Evolutionary conservation across 2,888 invertebrate genomes (phyloP).

Genomic region (Coecobrya sp.): DNA sequence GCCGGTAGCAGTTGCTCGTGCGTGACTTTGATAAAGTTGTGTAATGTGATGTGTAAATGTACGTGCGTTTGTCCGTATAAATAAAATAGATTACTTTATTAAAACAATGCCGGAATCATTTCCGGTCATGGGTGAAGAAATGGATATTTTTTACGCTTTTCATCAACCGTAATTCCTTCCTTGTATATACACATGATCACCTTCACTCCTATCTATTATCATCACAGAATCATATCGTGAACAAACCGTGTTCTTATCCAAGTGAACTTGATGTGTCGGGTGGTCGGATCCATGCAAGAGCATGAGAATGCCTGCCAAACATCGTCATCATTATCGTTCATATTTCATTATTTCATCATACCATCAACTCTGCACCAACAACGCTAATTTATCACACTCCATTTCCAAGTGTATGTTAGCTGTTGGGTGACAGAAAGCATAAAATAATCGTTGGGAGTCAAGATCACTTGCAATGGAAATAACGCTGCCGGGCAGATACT

Average conservation of each 20-base stretch:
- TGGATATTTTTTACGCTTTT: not conserved
- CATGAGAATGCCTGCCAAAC: no score
- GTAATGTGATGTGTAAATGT: constrained; percentile 6
- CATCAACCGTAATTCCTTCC: constrained; percentile 64
- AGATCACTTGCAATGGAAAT: not conserved
- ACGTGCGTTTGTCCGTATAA: not conserved
- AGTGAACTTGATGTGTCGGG: not conserved
- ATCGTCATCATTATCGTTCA: not conserved
- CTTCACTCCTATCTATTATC: not conserved
- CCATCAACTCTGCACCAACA: not conserved
- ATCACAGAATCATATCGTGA: no score
- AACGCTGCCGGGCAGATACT: constrained; percentile 38
- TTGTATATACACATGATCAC: constrained; percentile 21
- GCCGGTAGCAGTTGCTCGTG: constrained; percentile 33
- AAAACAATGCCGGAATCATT: constrained; percentile 63
- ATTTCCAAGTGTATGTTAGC: not conserved
- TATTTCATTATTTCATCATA: no score
- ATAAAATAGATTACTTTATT: constrained; percentile 52
- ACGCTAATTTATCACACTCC: constrained; percentile 1
- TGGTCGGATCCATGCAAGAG: constrained; percentile 15
- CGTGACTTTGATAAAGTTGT: constrained; percentile 63
- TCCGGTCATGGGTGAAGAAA: constrained; percentile 55
- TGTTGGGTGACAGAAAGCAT: not conserved
- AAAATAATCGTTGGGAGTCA: not conserved
- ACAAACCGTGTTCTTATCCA: not conserved